phyloP scores from a whole-genome alignment of 1,140 invertebrate species.

The Medauroidea extradentata region DNA sequence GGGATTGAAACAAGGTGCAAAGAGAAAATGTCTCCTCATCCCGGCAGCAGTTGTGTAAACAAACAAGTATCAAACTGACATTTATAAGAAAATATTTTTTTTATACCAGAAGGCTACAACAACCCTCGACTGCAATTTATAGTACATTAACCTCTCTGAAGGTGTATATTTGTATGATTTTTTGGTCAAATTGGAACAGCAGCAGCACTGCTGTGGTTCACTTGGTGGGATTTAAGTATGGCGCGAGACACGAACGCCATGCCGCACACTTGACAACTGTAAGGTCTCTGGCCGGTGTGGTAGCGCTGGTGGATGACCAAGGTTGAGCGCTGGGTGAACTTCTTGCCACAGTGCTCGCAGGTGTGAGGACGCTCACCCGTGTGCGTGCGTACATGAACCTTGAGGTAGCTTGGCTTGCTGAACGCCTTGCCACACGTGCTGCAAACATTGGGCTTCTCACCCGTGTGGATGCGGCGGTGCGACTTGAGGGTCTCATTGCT shows the following conservation, averaged over 20 bases:
- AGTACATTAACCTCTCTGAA: too few species aligned
- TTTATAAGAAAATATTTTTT: too few species aligned
- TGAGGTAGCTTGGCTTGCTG: constrained; percentile 44
- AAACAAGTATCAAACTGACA: too few species aligned
- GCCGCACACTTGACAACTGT: constrained; percentile 21
- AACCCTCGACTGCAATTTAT: too few species aligned
- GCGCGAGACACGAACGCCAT: constrained; percentile 31
- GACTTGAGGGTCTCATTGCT: constrained; percentile 18
- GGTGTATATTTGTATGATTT: too few species aligned
- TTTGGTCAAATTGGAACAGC: too few species aligned
- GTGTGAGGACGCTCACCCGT: constrained; percentile 62
- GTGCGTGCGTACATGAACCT: constrained; percentile 66
- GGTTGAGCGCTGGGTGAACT: constrained; percentile 16
- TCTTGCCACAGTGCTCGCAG: constrained; percentile 27
- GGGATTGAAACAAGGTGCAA: too few species aligned
- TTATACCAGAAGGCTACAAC: too few species aligned
- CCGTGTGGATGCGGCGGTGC: constrained; percentile 55
- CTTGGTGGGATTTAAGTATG: constrained; percentile 30
- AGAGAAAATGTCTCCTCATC: too few species aligned
- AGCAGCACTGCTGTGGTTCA: constrained; percentile 21
- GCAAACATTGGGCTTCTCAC: constrained; percentile 49
- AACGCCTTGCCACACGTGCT: constrained; percentile 47
- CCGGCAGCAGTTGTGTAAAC: too few species aligned
- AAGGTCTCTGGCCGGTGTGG: constrained; percentile 36
- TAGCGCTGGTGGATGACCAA: constrained; percentile 16